phyloP scores from a whole-genome alignment of 1,140 invertebrate species.

The Orchestia grillus region DNA sequence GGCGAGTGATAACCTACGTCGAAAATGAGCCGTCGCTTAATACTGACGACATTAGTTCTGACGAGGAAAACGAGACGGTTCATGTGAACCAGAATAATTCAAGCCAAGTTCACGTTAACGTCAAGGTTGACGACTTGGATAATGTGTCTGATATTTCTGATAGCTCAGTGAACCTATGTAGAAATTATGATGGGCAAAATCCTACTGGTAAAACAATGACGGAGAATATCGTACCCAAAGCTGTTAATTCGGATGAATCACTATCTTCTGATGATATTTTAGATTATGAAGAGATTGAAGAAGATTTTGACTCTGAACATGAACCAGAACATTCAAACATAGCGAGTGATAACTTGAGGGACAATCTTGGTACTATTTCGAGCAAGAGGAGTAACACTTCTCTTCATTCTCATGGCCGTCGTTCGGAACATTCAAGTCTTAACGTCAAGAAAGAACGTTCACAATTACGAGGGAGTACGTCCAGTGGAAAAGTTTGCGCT shows the following conservation, averaged over 20 bases:
- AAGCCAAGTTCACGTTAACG: not conserved
- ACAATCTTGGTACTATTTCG: no score
- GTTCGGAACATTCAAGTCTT: not conserved
- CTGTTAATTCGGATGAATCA: not conserved
- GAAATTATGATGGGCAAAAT: constrained; percentile 20
- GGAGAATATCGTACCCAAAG: not conserved
- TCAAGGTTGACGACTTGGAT: not conserved
- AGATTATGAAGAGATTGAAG: constrained; percentile 25
- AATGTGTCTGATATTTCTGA: constrained; percentile 20
- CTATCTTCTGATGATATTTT: constrained; percentile 44
- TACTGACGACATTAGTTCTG: constrained; percentile 31
- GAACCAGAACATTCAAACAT: no score
- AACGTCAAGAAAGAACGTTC: not conserved
- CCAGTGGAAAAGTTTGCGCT: not conserved
- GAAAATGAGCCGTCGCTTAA: constrained; percentile 3
- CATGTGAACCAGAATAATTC: not conserved
- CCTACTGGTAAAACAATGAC: not conserved
- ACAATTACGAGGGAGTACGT: not conserved
- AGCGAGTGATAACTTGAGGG: no score
- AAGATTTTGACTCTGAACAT: not conserved
- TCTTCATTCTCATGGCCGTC: not conserved
- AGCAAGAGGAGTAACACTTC: no score
- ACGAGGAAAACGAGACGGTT: not conserved
- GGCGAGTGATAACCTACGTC: not conserved
- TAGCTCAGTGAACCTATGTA: not conserved